Conservation (phyloP, 2,113 vertebrate species). For the Hippocampus barbouri region DNA sequence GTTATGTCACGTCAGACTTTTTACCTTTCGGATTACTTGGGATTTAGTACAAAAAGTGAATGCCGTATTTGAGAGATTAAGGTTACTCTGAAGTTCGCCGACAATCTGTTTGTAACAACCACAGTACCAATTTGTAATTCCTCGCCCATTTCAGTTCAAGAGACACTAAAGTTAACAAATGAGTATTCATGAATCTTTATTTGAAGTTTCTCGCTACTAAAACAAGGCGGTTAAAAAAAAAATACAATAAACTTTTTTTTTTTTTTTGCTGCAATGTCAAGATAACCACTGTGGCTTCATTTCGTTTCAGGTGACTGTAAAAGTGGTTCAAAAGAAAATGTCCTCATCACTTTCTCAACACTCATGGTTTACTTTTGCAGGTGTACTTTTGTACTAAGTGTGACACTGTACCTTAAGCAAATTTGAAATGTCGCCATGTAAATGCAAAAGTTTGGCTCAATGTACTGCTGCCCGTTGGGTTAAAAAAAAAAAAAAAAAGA, state of each 20-base stretch:
- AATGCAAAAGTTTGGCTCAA: conserved; percentile 54
- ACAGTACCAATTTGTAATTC: background rate
- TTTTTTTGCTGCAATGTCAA: background rate
- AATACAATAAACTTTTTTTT: background rate
- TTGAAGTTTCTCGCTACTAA: background rate
- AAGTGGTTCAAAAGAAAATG: background rate
- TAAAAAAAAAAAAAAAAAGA: background rate
- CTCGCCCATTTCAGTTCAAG: background rate
- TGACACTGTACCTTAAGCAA: background rate
- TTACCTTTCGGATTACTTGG: background rate
- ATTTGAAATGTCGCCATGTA: conserved; percentile 51
- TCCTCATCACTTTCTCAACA: background rate
- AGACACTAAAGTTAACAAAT: background rate
- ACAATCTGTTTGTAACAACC: too few relatives aligned
- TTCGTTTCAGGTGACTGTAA: background rate
- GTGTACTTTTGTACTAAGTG: conserved; percentile 1
- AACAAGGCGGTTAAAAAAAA: background rate
- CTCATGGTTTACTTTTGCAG: background rate
- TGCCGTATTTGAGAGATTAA: background rate
- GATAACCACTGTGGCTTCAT: background rate
- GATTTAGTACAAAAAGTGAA: background rate
- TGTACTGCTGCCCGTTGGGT: conserved; percentile 53
- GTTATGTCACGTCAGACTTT: conserved; percentile 25
- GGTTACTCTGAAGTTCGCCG: too few relatives aligned
- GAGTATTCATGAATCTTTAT: background rate